Evolutionary conservation across 2,888 invertebrate species (phyloP), one percentile per base, ranked within the genome.

Genomic region (Masnerella sp.): DNA sequence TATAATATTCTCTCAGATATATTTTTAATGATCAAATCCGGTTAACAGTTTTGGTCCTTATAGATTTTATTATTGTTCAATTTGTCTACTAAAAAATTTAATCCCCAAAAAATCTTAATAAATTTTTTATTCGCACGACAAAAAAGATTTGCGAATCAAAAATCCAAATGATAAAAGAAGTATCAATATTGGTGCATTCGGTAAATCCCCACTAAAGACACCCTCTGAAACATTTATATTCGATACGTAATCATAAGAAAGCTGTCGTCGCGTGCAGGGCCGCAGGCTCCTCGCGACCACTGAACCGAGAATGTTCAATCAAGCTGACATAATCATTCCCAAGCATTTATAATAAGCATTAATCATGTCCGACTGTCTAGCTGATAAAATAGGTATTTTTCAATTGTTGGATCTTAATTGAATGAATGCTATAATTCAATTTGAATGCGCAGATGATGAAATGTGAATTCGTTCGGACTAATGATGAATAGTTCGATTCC

Each of bases 171-270:
- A 30, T 2, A 30, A 30, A 36, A 36, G n/a, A 30, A 5, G n/a
- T 30, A 30, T 5, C 22, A 22, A 22, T 22, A 22, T 5, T 7
- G 7, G 22, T 22, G n/a, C n/a, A n/a, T n/a, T 74, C 68, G 45
- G 67, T 47, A 69, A 64, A 61, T 62, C 71, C 59, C 65, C 68
- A 56, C 51, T 52, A 36, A 64, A 64, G 58, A 72, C 72, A 64
- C 75, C 70, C 77, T 74, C 64, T 73, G 47, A 73, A 52, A 67
- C 67, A 64, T 62, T 75, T 69, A 65, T 47, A 42, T 45, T 67
- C 61, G 43, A 64, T 69, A 47, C 30, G 43, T 28, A 65, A 65
- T 69, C 52, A 38, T 47, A 47, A 61, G 61, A 65, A 64, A 62
- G 51, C 67, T 67, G 65, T 75, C 73, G 73, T 70, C 70, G 67